phyloP scores from a whole-genome alignment of 1,140 invertebrate genomes.

The Micrasema longulum region DNA sequence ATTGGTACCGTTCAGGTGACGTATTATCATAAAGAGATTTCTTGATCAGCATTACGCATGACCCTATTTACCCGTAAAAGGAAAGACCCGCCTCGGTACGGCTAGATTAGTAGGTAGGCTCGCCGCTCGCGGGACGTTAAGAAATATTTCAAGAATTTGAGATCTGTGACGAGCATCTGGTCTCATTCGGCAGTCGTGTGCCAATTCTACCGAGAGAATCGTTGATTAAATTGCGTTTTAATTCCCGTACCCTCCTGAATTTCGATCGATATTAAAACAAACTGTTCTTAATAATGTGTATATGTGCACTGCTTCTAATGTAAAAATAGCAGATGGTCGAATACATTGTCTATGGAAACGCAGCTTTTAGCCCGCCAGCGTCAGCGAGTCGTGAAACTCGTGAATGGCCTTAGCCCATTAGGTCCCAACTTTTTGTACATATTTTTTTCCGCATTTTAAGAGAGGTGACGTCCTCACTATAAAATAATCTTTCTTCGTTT shows the following conservation, averaged over 20 bases:
- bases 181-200: background rate
- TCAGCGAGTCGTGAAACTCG: too few relatives aligned
- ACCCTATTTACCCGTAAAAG: slow-evolving; percentile 41
- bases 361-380: too few relatives aligned
- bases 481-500: too few relatives aligned
- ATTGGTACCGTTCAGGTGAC: slow-evolving; percentile 17
- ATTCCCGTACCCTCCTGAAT: background rate
- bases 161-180: background rate
- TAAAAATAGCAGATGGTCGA: too few relatives aligned
- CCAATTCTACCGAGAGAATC: background rate
- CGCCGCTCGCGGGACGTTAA: background rate
- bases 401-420: too few relatives aligned
- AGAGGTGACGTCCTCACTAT: too few relatives aligned
- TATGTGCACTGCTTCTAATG: too few relatives aligned
- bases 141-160: background rate
- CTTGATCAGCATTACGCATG: slow-evolving; percentile 15
- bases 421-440: too few relatives aligned
- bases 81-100: slow-evolving; percentile 15
- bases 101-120: slow-evolving; percentile 4
- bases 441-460: too few relatives aligned
- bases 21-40: slow-evolving; percentile 29
- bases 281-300: too few relatives aligned
- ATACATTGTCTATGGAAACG: too few relatives aligned
- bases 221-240: background rate
- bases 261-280: background rate